Evolutionary conservation across 2,113 vertebrate genomes (phyloP), one percentile per base, ranked within the genome.

Genomic region (Ageneiosus marmoratus): DNA sequence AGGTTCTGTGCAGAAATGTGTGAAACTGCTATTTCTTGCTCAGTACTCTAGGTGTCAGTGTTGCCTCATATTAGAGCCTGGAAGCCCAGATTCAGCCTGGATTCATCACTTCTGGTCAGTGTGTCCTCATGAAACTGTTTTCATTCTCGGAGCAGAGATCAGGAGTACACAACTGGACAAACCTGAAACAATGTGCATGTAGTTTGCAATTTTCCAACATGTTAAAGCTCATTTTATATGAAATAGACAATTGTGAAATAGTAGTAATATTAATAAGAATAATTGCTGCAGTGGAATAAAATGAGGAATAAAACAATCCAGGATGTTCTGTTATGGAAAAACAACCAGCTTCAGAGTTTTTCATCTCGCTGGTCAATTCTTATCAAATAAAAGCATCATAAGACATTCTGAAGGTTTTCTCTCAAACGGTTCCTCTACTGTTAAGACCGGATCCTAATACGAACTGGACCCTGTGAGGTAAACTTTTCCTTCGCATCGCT

Each of bases 41-140:
- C 2, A 4, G 18, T 50, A 88, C 92, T 89, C 90, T 88, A 91
- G 92, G 89, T 91, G 91, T 84, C 87, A 89, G 83, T 85, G 76
- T 92, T 88, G 89, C 53, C 80, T 58, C 16, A 27, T 58, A 56
- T 70, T 24, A 48, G 6, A 72, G 24, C 24, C 24, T 72, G 67
- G 27, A 48, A 32, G 12, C 5, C 20, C 67, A 70, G n/a, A 70
- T 70, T 72, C 44, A 27, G 24, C 12, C 4, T 5, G 12, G 12
- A 72, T n/a, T 46, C 12, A 46, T 48, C 41, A 27, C 24, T n/a
- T n/a, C n/a, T n/a, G n/a, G n/a, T n/a, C 65, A 11, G 37, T 69
- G 63, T 37, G 32, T 37, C 7, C 16, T 37, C 7, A 67, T 6
- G 29, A 9, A 65, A 18, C 6, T 67, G 63, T 37, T 37, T 67